Evolutionary conservation across 2,888 invertebrate species (phyloP).

Genomic region (Andricus quercusramuli): DNA sequence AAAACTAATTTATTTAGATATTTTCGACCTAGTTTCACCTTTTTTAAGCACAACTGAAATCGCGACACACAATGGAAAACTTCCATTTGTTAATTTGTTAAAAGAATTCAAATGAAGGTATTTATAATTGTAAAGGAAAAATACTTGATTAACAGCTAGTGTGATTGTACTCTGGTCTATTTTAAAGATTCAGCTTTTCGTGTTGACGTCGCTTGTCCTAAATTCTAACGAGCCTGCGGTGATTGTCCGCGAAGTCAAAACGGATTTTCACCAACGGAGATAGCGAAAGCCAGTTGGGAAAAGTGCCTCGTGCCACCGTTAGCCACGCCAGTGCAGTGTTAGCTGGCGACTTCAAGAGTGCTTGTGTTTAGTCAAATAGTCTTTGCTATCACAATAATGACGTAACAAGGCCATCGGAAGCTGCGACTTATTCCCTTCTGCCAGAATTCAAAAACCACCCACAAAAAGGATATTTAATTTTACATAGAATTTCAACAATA

Average conservation of each 20-base stretch:
- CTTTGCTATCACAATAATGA: neutral
- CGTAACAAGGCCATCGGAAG: constrained; percentile 6
- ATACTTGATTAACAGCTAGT: neutral
- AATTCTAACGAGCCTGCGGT: neutral
- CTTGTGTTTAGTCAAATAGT: constrained; percentile 4
- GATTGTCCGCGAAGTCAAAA: constrained; percentile 1
- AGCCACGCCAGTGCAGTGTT: neutral
- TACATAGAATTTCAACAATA: neutral
- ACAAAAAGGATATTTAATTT: neutral
- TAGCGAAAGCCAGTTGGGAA: neutral
- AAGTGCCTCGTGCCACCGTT: neutral
- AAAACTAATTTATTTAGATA: no score
- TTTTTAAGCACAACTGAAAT: no score
- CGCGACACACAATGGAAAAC: no score
- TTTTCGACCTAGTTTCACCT: no score
- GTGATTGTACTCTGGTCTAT: neutral
- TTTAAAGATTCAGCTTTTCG: neutral
- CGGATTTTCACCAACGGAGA: neutral
- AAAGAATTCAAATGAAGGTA: no score
- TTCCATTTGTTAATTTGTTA: no score
- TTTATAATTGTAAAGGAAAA: neutral
- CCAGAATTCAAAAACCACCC: neutral
- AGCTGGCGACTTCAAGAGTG: neutral
- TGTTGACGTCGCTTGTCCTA: neutral
- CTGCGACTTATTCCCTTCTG: neutral